These are phyloP conservation scores for Climacteris rufus DNA, from an alignment of 2,113 vertebrate species.

Conservation along the genomic window DNA sequence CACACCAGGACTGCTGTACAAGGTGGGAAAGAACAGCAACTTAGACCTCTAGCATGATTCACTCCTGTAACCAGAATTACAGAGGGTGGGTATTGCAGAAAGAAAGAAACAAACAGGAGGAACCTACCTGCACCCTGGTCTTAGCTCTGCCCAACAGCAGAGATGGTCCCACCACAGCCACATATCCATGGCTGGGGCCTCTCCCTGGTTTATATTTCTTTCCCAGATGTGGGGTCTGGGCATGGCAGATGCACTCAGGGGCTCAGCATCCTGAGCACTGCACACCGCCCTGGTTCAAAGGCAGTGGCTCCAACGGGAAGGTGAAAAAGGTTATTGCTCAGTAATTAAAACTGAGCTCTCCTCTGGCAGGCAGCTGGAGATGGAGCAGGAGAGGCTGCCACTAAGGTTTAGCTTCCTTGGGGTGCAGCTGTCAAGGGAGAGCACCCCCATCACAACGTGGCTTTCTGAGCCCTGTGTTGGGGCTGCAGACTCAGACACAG, in stretches of 20 bases:
- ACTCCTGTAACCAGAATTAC: neutral
- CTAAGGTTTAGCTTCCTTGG: neutral
- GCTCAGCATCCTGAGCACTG: neutral
- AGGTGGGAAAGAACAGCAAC: neutral
- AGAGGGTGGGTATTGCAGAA: neutral
- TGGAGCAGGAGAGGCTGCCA: neutral
- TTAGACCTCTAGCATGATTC: neutral
- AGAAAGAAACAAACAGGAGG: neutral
- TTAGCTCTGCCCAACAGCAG: neutral
- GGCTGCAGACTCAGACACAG: neutral
- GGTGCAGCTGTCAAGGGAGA: neutral
- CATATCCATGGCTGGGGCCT: fast-evolving
- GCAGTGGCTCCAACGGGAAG: neutral
- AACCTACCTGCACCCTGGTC: neutral
- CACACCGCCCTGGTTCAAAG: neutral
- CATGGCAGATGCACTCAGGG: neutral
- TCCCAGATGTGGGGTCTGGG: neutral
- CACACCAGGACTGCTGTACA: neutral
- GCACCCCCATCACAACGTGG: fast-evolving
- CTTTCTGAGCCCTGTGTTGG: neutral
- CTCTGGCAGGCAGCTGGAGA: neutral
- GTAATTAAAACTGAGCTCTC: neutral
- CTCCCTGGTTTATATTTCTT: neutral
- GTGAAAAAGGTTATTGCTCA: neutral
- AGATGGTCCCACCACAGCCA: neutral